These are phyloP conservation scores for Troides oblongomaculatus DNA, from an alignment of 2,888 invertebrate species.

Conservation along the genomic window DNA sequence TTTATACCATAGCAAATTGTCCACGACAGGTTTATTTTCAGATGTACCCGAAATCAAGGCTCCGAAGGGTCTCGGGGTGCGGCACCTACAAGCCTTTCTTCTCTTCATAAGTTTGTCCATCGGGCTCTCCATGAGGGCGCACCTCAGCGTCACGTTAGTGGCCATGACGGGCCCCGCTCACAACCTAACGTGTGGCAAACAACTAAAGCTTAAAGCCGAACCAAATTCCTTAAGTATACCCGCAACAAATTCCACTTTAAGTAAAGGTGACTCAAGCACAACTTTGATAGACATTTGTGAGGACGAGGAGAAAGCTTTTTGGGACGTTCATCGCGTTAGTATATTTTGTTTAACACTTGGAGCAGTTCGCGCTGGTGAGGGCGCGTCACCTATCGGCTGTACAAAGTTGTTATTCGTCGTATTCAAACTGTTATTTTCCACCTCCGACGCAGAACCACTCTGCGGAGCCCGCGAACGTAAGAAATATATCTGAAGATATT, in stretches of 20 bases:
- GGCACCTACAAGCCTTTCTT: conserved; percentile 53
- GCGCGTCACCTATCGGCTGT: no score
- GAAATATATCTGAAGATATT: no score
- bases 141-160: conserved; percentile 46
- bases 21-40: conserved; percentile 31
- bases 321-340: conserved; percentile 55
- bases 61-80: conserved; percentile 51
- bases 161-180: conserved; percentile 54
- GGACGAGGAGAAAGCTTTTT: conserved; percentile 22
- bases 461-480: no score
- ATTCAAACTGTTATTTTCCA: no score
- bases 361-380: no score
- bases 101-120: conserved; percentile 52
- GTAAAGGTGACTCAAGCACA: background rate
- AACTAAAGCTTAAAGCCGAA: background rate
- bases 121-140: conserved; percentile 39
- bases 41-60: conserved; percentile 31
- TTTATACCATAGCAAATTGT: no score
- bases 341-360: background rate
- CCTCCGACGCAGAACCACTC: no score
- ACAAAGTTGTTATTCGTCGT: no score
- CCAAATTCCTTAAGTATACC: background rate
- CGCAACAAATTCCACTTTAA: background rate
- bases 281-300: background rate
- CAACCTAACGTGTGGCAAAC: background rate